Conservation (phyloP, 2,113 vertebrate genomes). For the Charadrius vociferus region DNA sequence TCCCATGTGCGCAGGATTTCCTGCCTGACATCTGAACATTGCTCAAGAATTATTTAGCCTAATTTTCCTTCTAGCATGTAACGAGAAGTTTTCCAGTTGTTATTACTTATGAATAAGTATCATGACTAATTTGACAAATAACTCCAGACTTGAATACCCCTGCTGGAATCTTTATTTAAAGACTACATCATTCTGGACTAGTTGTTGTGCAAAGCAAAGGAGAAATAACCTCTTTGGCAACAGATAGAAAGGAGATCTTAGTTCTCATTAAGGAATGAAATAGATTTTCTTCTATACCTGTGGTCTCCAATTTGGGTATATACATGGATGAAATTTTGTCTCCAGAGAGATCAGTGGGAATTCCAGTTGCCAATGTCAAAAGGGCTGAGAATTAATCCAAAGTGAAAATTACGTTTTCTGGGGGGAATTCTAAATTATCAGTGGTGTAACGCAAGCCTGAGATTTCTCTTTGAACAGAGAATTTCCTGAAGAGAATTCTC, state of each 20-base stretch:
- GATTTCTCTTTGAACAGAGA: neutral
- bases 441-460: neutral
- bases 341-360: neutral
- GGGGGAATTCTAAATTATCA: neutral
- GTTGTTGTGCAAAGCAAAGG: constrained; percentile 25
- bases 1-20: neutral
- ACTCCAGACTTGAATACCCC: constrained; percentile 29
- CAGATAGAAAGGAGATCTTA: neutral
- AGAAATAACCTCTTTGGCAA: constrained; percentile 25
- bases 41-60: constrained; percentile 31
- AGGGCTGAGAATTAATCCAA: neutral
- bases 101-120: constrained; percentile 54
- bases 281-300: neutral
- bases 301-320: neutral
- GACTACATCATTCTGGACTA: constrained; percentile 19
- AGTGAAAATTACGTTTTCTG: neutral
- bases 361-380: neutral
- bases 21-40: constrained; percentile 19
- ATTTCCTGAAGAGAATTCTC: neutral
- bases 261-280: neutral
- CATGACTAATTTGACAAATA: constrained; percentile 67
- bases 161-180: constrained; percentile 50
- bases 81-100: constrained; percentile 69
- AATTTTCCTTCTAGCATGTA: constrained; percentile 21
- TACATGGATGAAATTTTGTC: neutral